Base-by-base conservation (phyloP, 2,797 vertebrate species). In the Phoeniculus purpureus region DNA sequence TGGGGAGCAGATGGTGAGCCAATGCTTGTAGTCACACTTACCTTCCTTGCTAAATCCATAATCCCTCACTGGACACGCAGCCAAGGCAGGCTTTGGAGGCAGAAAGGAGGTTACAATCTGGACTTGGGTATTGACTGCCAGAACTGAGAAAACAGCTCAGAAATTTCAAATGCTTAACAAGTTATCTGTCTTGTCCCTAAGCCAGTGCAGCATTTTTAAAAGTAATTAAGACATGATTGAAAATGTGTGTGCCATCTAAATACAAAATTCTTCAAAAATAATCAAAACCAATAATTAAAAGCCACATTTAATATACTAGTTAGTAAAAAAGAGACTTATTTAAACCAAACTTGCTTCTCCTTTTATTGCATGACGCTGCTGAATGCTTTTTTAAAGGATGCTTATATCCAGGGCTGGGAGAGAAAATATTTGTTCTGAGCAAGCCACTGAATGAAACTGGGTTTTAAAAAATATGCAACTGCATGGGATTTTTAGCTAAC, bases 21-120 rank as follows among this genome's bases (percentile, higher is more conserved):
- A 99, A 99, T 98, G 99, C 99, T 99, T 99, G 98, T 99, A 99
- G 99, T 99, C 99, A 99, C 99, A 99, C 99, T 99, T 99, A 99
- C 99, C 99, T 99, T 99, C 98, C 98, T 98, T 98, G 98, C 98
- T 99, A 99, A 99, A 99, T 99, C 99, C 99, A 99, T 99, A 99
- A 99, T 99, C 99, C 99, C 99, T 99, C 98, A 97, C 98, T 98
- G 99, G 98, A 99, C 98, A 98, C 98, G 98, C 98, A 99, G 99
- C 99, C 99, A 99, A 99, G 99, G 98, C 99, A 99, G 99, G 98
- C 99, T 99, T 99, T 99, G 98, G 98, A 99, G 98, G 98, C 98
- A 99, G 98, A 98, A 99, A 99, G 98, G 98, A 99, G 98, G 99
- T 99, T 99, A 99, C 99, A 99, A 99, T 99, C 99, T 99, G 99